Evolutionary conservation across 2,888 invertebrate genomes (phyloP), one percentile per base, ranked within the genome.

Genomic region (Eudemis profundana): DNA sequence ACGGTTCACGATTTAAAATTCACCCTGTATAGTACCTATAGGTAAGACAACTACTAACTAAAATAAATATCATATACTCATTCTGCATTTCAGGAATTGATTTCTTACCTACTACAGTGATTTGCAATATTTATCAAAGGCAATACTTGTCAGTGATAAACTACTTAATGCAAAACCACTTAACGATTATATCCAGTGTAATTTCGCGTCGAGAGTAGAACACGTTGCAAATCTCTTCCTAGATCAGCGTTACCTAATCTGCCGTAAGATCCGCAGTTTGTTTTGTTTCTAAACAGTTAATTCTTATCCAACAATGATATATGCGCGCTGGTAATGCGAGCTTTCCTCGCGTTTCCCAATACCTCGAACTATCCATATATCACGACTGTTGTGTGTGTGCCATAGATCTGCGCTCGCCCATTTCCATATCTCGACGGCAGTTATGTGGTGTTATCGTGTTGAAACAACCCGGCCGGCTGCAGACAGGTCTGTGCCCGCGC

Each of bases 251-350:
- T 56, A 56, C 56, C 56, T 56, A 56, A 56, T 56, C 42, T 56
- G 44, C 29, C 42, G 42, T 44, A 56, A 56, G 56, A 56, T 56
- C 56, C 42, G 42, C 56, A 56, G 21, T 27, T 56, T 4, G 17
- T 42, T 19, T 12, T 56, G 54, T 56, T 44, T 56, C 42, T 29
- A 42, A 61, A 44, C 21, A 23, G 29, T 7, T 40, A 61, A 51
- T 61, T 51, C 51, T 53, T 44, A 51, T 44, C 51, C 44, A 36
- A 61, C 61, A 61, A 61, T 61, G 33, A 61, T 51, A 51, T 49
- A 21, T 46, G 19, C 10, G 15, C 15, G 27, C 23, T 17, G 46
- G 23, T 46, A 40, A 47, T 47, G 29, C 27, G 56, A 56, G 56
- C 33, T 19, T 29, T 57, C 51, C 23, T 36, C 56, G 40, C 14